Percentiles rank a stretch among this genome's conserved stretches.
These are phyloP conservation scores for Manacus vitellinus DNA, from an alignment of 2,113 vertebrate genomes.

Conservation along the genomic window DNA sequence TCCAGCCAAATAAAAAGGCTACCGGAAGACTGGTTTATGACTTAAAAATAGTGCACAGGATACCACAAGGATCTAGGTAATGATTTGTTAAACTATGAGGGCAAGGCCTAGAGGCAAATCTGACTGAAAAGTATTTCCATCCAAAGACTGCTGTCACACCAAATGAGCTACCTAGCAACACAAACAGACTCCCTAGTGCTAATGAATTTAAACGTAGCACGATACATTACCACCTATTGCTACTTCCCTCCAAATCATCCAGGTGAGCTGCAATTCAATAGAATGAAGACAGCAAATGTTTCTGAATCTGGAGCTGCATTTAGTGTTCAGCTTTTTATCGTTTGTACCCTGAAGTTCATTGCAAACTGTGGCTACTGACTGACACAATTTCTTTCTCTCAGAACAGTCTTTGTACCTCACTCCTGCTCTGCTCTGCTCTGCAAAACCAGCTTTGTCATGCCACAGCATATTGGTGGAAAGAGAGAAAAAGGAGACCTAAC, in stretches of 20 bases:
- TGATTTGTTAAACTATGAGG: constrained; percentile 17
- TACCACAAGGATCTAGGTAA: not conserved
- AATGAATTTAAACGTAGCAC: constrained; percentile 51
- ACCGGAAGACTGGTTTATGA: not conserved
- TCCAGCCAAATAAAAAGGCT: constrained; percentile 17
- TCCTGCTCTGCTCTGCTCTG: constrained; percentile 29
- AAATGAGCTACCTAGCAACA: constrained; percentile 48
- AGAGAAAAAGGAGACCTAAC: not conserved
- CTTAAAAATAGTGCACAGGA: not conserved
- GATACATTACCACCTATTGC: not conserved
- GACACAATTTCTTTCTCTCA: not conserved
- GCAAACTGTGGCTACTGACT: not conserved
- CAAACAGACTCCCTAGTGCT: not conserved
- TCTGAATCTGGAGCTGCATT: not conserved
- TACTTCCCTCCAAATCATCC: not conserved
- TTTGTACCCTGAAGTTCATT: not conserved
- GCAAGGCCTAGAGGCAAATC: constrained; percentile 14
- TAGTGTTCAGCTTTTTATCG: not conserved
- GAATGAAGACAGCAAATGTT: constrained; percentile 1
- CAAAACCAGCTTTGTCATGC: constrained; percentile 15
- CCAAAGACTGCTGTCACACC: not conserved
- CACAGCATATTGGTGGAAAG: not conserved
- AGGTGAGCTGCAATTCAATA: not conserved
- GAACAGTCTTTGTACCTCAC: constrained; percentile 17
- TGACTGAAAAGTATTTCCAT: not conserved